Conservation (phyloP, 2,797 vertebrate species). For the Rhadinocentrus ornatus region DNA sequence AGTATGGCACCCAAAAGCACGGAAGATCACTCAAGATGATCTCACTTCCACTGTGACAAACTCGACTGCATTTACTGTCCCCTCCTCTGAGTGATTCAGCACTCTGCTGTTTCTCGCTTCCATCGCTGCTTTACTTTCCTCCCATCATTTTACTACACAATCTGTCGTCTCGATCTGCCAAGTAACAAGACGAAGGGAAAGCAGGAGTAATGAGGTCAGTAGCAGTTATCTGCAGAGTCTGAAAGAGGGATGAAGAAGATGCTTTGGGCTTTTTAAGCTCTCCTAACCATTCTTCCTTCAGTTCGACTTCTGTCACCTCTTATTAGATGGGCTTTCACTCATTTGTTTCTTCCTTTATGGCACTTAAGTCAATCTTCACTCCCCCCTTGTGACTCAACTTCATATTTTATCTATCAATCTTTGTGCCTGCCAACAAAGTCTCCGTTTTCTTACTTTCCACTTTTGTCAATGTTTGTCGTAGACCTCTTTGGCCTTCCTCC, state of each 20-base stretch:
- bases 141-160: constrained; percentile 36
- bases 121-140: constrained; percentile 9
- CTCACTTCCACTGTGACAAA: constrained; percentile 1
- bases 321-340: not conserved
- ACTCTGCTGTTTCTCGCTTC: not conserved
- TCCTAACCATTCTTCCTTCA: not conserved
- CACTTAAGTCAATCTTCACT: not conserved
- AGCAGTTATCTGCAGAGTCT: constrained; percentile 48
- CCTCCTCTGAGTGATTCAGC: not conserved
- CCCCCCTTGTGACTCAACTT: not conserved
- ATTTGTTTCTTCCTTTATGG: not conserved
- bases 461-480: not conserved
- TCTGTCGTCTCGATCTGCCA: constrained; percentile 43
- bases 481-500: not conserved
- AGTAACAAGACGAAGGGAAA: constrained; percentile 13
- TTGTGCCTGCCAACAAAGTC: not conserved
- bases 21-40: not conserved
- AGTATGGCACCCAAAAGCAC: not conserved
- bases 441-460: not conserved
- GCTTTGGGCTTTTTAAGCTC: constrained; percentile 31
- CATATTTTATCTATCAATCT: not conserved
- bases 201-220: constrained; percentile 61
- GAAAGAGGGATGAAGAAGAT: constrained; percentile 41
- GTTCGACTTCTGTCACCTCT: constrained; percentile 30
- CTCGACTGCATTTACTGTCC: not conserved